Evolutionary conservation across 2,113 vertebrate genomes (phyloP), one percentile per base, ranked within the genome.

Genomic region (Chaetorhynchus papuensis): DNA sequence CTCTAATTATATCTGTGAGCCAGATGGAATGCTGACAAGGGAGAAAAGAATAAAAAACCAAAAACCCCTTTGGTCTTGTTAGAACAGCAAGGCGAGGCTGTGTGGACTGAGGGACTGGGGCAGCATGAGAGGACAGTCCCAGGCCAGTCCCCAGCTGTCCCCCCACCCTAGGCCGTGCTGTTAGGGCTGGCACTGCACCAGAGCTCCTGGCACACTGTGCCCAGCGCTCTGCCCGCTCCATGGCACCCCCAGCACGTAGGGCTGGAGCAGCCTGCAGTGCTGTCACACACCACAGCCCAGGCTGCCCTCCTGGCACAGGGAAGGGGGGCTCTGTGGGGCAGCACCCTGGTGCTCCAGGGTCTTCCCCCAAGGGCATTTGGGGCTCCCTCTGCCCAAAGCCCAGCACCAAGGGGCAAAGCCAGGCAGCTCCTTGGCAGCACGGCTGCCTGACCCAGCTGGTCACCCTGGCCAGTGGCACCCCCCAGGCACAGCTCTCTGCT

Each of bases 201-300:
- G 41, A 50, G 54, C 42, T 7, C 3, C 19, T 7, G 10, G 35
- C 65, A 50, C 7, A 0, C 20, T 0, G 10, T 21, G 17, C 42
- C 8, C 2, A 9, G 54, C 0, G 7, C 49, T 69, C 2, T 15
- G 31, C 66, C 72, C 3, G 15, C 8, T 11, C 27, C 41, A 3
- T 0, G 26, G 54, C 35, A 14, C 30, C 26, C 5, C 45, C 3
- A 11, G 87, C 37, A 44, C 20, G 2, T 0, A 0, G 19, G 2
- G 41, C 39, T 24, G n/a, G 33, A 26, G 56, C 41, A 64, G 39
- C 56, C 68, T 2, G 0, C 4, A 4, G 50, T 10, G 65, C 61
- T 15, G 0, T 8, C 16, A 18, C 54, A 31, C 6, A 2, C 22
- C 44, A 4, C 3, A 2, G 15, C 17, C 59, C 78, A 1, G 11